Evolutionary conservation across 2,797 vertebrate species (phyloP).

Genomic region (Galaxias olidus): DNA sequence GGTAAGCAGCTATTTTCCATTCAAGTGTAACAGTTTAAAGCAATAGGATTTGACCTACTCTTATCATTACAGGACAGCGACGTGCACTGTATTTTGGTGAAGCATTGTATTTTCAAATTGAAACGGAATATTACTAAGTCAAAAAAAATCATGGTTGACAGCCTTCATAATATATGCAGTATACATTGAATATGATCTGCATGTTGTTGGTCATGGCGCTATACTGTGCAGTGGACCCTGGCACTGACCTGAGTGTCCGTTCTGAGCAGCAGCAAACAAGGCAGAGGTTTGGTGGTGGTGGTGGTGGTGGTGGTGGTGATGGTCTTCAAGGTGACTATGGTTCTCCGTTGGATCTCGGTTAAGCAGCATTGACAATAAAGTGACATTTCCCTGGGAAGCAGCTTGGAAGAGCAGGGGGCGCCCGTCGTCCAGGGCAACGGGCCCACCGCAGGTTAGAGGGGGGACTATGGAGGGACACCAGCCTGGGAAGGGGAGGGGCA

Average conservation of each 20-base stretch:
- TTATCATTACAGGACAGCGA: too few relatives aligned
- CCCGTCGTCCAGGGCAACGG: slow-evolving; percentile 99
- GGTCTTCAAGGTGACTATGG: slow-evolving; percentile 73
- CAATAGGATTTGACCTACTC: too few relatives aligned
- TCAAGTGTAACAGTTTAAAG: too few relatives aligned
- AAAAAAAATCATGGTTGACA: too few relatives aligned
- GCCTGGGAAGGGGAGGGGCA: slow-evolving; percentile 74
- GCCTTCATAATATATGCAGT: too few relatives aligned
- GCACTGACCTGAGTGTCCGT: slow-evolving; percentile 90
- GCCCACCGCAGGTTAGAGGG: slow-evolving; percentile 91
- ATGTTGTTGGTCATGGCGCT: too few relatives aligned
- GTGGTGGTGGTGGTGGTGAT: slow-evolving; percentile 21
- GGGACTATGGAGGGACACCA: slow-evolving; percentile 98
- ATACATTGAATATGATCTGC: too few relatives aligned
- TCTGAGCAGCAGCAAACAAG: slow-evolving; percentile 98
- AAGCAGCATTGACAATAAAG: slow-evolving; percentile 99
- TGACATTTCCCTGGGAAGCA: slow-evolving; percentile 99
- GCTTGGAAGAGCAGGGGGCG: slow-evolving; percentile 97
- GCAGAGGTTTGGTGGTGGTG: slow-evolving; percentile 85
- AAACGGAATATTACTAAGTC: too few relatives aligned
- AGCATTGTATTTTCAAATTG: too few relatives aligned
- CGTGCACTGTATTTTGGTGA: too few relatives aligned
- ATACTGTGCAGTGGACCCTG: not conserved
- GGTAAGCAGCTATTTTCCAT: too few relatives aligned
- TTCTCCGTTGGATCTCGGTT: slow-evolving; percentile 93